A percentile compares a stretch with the other conserved stretches of the same genome.
Evolutionary conservation across 2,797 vertebrate species (phyloP).

Genomic region (Ptychadena robeensis): DNA sequence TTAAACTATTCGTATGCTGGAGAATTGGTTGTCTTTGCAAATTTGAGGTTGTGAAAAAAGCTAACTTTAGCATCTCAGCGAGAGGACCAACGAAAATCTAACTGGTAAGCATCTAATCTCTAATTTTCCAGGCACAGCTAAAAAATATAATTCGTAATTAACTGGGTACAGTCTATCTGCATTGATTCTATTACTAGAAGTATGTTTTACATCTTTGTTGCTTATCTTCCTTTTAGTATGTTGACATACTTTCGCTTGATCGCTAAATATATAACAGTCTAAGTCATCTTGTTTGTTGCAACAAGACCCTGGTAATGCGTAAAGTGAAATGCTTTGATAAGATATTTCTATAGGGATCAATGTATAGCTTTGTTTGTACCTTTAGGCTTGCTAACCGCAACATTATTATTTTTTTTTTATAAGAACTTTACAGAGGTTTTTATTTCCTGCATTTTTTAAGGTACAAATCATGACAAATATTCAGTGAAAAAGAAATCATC

Average conservation of each 20-base stretch:
- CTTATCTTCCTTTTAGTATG: neutral
- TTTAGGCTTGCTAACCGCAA: neutral
- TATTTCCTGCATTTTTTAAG: no score
- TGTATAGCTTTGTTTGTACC: neutral
- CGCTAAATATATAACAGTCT: neutral
- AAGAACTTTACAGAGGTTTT: no score
- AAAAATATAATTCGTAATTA: neutral
- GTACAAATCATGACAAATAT: neutral
- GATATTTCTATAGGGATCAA: neutral
- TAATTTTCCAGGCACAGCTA: neutral
- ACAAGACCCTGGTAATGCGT: neutral
- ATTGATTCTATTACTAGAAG: neutral
- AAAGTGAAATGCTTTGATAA: neutral
- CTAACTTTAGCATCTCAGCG: conserved; percentile 24
- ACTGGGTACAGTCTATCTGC: neutral
- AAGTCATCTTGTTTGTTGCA: neutral
- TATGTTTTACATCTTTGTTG: neutral
- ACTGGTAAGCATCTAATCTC: conserved; percentile 43
- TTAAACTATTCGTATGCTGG: conserved; percentile 52
- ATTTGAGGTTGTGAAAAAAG: conserved; percentile 45
- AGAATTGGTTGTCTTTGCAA: conserved; percentile 52
- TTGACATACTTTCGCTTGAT: neutral
- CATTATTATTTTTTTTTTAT: no score
- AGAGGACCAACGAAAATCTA: conserved; percentile 36
- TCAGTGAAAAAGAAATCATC: neutral